phyloP scores from a whole-genome alignment of 2,113 vertebrate species.

The Garra rufa region DNA sequence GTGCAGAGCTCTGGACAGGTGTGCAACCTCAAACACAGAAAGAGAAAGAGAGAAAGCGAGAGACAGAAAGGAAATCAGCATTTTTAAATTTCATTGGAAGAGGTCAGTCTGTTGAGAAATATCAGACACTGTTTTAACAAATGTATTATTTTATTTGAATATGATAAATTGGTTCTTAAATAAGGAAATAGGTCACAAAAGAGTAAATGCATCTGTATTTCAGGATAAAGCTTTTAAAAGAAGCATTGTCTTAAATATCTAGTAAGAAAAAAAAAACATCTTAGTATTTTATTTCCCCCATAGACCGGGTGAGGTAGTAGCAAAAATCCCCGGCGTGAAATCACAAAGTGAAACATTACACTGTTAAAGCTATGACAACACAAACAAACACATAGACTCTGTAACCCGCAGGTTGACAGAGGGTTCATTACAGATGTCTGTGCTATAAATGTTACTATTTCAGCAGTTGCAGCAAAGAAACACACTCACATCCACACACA shows the following conservation, averaged over 20 bases:
- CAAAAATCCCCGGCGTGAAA: slow-evolving; percentile 69
- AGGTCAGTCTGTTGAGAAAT: slow-evolving; percentile 32
- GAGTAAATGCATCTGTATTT: slow-evolving; percentile 53
- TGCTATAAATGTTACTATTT: slow-evolving; percentile 37
- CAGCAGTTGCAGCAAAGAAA: slow-evolving; percentile 14
- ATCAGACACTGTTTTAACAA: slow-evolving; percentile 54
- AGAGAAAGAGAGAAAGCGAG: background rate
- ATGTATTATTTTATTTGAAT: slow-evolving; percentile 66
- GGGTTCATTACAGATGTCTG: slow-evolving; percentile 10
- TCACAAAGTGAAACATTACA: slow-evolving; percentile 40
- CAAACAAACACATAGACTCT: slow-evolving; percentile 30
- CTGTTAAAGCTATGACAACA: slow-evolving; percentile 35
- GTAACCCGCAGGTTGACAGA: background rate
- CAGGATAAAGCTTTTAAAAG: slow-evolving; percentile 62
- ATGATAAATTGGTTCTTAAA: slow-evolving; percentile 71
- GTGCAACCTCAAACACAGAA: slow-evolving; percentile 37
- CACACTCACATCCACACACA: slow-evolving; percentile 5
- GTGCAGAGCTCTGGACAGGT: slow-evolving; percentile 65
- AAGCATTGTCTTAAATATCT: slow-evolving; percentile 50
- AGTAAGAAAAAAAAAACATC: slow-evolving; percentile 36
- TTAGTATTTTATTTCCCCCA: slow-evolving; percentile 56
- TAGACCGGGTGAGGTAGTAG: slow-evolving; percentile 88
- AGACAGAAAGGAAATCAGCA: slow-evolving; percentile 2
- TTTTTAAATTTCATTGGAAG: background rate
- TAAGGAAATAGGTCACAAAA: slow-evolving; percentile 64